Percentiles rank a stretch among this genome's conserved stretches.
These are phyloP conservation scores for Brachionus asplanchnoidis DNA, from an alignment of 1,140 invertebrate genomes.

Conservation along the genomic window DNA sequence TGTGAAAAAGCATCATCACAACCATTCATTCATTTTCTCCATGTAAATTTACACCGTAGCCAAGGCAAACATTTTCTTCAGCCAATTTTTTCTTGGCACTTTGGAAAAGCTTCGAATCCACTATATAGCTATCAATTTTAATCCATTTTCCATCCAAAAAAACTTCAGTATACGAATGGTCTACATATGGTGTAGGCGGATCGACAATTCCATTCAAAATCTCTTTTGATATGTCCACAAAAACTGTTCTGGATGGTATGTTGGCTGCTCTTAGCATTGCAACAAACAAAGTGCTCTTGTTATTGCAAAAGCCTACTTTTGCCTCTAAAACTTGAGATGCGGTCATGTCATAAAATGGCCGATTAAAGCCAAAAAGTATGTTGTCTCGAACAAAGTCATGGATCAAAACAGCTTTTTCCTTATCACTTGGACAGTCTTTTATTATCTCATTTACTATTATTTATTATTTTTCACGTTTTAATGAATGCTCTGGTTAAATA, in stretches of 20 bases:
- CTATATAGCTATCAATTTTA: conserved; percentile 18
- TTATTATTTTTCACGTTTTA: not conserved
- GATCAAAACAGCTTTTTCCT: not conserved
- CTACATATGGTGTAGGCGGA: not conserved
- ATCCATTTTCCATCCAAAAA: not conserved
- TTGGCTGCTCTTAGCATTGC: not conserved
- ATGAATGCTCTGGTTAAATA: not conserved
- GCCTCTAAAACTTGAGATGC: not conserved
- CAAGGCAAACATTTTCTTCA: not conserved
- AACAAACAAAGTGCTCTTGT: not conserved
- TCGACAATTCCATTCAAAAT: not conserved
- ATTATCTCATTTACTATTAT: not conserved
- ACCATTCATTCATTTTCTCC: conserved; percentile 28
- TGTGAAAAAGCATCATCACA: not conserved
- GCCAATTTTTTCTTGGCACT: not conserved
- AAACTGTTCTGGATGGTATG: not conserved
- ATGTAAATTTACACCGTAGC: not conserved
- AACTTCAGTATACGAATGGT: conserved; percentile 12
- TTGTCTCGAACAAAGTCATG: conserved; percentile 8
- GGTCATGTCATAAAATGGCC: not conserved
- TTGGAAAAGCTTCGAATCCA: not conserved
- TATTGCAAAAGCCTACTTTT: not conserved
- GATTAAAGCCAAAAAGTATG: not conserved
- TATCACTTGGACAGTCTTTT: not conserved
- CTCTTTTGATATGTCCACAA: conserved; percentile 3